phyloP scores from a whole-genome alignment of 2,797 vertebrate species.

The Anomalospiza imberbis region DNA sequence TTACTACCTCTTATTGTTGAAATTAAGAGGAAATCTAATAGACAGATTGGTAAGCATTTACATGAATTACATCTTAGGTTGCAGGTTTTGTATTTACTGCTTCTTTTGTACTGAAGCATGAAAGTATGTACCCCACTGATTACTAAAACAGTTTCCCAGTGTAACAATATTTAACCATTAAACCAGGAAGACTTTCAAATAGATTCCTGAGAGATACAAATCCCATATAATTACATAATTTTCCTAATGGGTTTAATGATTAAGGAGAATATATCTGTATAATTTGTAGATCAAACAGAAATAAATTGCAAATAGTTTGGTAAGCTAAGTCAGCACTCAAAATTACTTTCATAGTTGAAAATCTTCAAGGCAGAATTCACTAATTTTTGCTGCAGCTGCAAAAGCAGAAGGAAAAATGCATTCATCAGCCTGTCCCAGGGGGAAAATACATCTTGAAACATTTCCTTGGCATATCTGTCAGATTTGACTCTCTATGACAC shows the following conservation, averaged over 20 bases:
- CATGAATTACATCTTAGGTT: background rate
- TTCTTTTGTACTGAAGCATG: background rate
- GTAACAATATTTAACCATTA: background rate
- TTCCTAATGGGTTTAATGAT: background rate
- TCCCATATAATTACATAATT: background rate
- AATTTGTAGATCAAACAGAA: background rate
- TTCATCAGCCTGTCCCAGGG: background rate
- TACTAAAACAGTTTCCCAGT: background rate
- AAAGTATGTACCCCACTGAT: background rate
- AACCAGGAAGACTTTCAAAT: background rate
- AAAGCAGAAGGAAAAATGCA: background rate
- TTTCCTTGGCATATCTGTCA: background rate
- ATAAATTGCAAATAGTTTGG: background rate
- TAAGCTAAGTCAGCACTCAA: background rate
- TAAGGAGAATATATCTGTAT: background rate
- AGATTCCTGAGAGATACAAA: background rate
- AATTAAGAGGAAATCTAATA: background rate
- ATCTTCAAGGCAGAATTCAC: background rate
- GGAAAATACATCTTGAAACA: background rate
- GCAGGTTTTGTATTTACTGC: background rate
- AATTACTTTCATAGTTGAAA: background rate
- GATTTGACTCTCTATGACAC: background rate
- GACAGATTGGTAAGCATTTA: background rate
- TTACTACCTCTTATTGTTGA: background rate
- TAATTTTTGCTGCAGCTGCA: background rate